Evolutionary conservation across 92 coral and sea anemone genomes (phyloP), one percentile per base, ranked within the genome.

Genomic region (Metridium senile): DNA sequence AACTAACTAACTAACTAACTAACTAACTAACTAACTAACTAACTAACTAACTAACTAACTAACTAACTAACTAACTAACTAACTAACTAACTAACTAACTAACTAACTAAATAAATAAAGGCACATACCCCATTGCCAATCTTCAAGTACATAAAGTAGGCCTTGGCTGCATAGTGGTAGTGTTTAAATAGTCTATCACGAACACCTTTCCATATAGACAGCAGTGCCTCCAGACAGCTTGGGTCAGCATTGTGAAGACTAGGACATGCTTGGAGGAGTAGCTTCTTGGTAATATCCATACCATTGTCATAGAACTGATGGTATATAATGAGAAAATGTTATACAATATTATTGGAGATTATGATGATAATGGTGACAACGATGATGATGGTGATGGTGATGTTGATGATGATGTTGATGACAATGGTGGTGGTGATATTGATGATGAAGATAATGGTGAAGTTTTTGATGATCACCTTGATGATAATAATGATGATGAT

Each of bases 151-250:
- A 93, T 95, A 82, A 95, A 95, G 86, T 95, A 95, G 22, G 99
- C 99, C 58, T 93, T 89, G 56, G 91, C 97, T 33, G 99, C 99
- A 81, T 91, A 93, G 84, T 91, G 94, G 74, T 95, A 95, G 78
- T 93, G 97, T 66, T 93, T 95, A 52, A 95, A 93, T 9, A 88
- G 93, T 78, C 98, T 80, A 71, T 95, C 93, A 32, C 97, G 72
- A 33, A 95, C 97, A 56, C 93, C 92, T 54, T 87, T 93, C 99
- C 99, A 95, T 56, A 93, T 82, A 33, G 94, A 75, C 59, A 95
- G 67, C 76, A 95, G 89, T 54, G 73, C 81, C 64, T 91, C 93
- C 33, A 91, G 78, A 28, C 90, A 85, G 74, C 69, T 76, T 16
- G 92, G 86, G 62, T 90, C 78, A 32, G 97, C 81, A 65, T 89